Evolutionary conservation across 2,797 vertebrate species (phyloP), one percentile per base, ranked within the genome.

Genomic region (Hyperoplus lanceolatus): DNA sequence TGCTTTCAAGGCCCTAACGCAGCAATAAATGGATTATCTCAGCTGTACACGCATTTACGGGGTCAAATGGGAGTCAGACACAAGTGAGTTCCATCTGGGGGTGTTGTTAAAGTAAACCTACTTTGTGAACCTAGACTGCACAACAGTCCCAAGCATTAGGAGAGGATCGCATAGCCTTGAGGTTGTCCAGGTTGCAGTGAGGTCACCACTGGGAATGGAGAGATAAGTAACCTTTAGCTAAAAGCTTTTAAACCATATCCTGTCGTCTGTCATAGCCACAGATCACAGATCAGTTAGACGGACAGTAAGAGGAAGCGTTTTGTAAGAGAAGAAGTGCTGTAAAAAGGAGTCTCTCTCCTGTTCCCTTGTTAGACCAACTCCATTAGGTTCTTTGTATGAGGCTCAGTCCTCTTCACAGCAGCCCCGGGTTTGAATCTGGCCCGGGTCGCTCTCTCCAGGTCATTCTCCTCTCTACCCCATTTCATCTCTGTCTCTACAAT

Each of bases 21-120:
- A 48, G 84, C 65, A 54, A 87, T 90, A 88, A 89, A 91, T 91
- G 80, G 84, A 93, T 93, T 90, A 80, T 88, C 90, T 89, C 82
- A 74, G 73, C 79, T 57, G 75, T 79, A 79, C 83, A 79, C 48
- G 8, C 79, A 43, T 81, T 82, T 67, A 63, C 55, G n/a, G 78
- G 80, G 82, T 92, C 89, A 88, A 80, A 88, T 60, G 49, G 50
- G 87, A 89, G 89, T 91, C 81, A 79, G 66, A 49, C 69, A 82
- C 51, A 41, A 89, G 83, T 74, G 70, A 78, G 77, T 74, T 87
- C 11, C 18, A 13, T 68, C 73, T 8, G 51, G 69, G 72, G 86
- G 78, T 64, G 81, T 66, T 75, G 62, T 66, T 59, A 36, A 16
- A 76, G 55, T 61, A 73, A 88, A 70, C 21, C n/a, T 48, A 48